These are phyloP conservation scores for Cryptocephalus moraei DNA, from an alignment of 2,888 invertebrate species.

Conservation along the genomic window DNA sequence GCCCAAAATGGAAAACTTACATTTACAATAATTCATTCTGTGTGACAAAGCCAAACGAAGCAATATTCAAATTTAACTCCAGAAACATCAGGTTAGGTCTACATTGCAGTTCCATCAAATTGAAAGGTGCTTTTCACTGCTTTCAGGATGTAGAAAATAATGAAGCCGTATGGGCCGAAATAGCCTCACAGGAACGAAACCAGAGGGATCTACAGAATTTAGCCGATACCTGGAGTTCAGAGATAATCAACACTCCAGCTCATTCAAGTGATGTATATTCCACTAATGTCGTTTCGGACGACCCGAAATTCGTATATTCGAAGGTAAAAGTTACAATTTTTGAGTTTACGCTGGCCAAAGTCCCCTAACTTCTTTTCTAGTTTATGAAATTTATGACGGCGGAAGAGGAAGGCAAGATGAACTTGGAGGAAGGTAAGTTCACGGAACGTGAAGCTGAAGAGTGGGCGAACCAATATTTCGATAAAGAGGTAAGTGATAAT, in stretches of 20 bases:
- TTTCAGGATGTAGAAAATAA: conserved; percentile 30
- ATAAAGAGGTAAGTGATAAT: conserved; percentile 24
- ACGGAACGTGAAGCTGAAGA: conserved; percentile 36
- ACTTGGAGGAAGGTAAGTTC: conserved; percentile 41
- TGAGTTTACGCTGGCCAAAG: too few species aligned
- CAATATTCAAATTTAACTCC: too few species aligned
- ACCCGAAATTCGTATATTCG: conserved; percentile 63
- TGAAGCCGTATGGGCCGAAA: conserved; percentile 38
- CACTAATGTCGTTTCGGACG: conserved; percentile 38
- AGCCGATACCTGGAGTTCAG: conserved; percentile 53
- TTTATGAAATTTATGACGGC: conserved; percentile 80
- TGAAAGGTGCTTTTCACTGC: not conserved
- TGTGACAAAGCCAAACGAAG: too few species aligned
- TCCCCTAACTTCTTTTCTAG: conserved; percentile 41
- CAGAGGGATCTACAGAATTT: conserved; percentile 32
- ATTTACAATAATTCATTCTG: too few species aligned
- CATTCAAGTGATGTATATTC: conserved; percentile 39
- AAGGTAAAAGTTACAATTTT: conserved; percentile 35
- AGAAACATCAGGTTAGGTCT: too few species aligned
- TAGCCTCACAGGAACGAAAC: conserved; percentile 32
- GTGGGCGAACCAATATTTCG: conserved; percentile 41
- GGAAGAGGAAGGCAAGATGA: conserved; percentile 57
- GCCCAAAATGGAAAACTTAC: too few species aligned
- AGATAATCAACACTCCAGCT: conserved; percentile 40
- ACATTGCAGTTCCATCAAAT: not conserved